These are phyloP conservation scores for Pterocles burchelli DNA, from an alignment of 2,113 vertebrate genomes.

Conservation along the genomic window DNA sequence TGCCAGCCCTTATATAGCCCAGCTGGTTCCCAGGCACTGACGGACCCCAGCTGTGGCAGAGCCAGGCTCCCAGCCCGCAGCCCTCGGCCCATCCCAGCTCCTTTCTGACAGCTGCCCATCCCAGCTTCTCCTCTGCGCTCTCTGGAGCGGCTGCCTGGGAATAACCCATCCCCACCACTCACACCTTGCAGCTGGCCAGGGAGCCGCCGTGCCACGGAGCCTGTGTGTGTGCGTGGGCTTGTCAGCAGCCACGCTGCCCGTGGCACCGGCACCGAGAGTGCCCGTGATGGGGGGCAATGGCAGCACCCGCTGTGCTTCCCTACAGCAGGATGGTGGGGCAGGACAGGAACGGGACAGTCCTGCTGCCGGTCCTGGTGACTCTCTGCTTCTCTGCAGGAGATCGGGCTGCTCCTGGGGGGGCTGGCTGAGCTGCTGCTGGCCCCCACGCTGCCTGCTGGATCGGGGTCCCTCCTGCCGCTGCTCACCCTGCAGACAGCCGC, in stretches of 20 bases:
- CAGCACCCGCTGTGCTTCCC: neutral
- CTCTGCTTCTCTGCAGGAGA: constrained; percentile 66
- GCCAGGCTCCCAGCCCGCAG: neutral
- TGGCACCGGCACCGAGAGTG: rapidly evolving
- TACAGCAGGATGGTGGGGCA: rapidly evolving
- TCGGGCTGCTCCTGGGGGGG: constrained; percentile 79
- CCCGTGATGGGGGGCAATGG: rapidly evolving
- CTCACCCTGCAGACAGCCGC: constrained; percentile 71
- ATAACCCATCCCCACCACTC: neutral
- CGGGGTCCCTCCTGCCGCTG: constrained; percentile 34
- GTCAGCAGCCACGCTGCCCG: rapidly evolving
- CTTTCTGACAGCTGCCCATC: neutral
- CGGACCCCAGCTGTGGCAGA: neutral
- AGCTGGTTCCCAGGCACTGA: neutral
- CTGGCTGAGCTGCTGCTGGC: constrained; percentile 77
- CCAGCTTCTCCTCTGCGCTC: neutral
- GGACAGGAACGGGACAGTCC: neutral
- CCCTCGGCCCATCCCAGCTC: neutral
- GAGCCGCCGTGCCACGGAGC: rapidly evolving
- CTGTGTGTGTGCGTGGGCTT: rapidly evolving
- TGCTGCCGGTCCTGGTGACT: neutral
- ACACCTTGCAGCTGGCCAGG: neutral
- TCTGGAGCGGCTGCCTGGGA: neutral
- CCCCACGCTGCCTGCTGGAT: neutral
- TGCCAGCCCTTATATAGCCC: neutral